These are phyloP conservation scores for Camponotus vicinus DNA, from an alignment of 1,140 invertebrate genomes.

Conservation along the genomic window DNA sequence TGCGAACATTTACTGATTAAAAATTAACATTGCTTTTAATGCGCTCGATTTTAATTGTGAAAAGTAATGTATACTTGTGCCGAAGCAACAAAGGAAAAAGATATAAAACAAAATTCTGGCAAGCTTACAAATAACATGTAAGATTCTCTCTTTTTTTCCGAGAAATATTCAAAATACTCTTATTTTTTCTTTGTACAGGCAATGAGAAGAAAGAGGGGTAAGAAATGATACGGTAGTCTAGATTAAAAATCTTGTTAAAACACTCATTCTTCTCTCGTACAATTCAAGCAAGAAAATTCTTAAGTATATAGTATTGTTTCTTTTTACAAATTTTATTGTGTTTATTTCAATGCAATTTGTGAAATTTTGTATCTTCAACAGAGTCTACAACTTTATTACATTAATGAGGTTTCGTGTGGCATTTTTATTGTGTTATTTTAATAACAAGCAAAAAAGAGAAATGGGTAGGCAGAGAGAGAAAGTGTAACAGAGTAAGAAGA, in stretches of 20 bases:
- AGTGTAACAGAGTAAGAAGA: conserved; percentile 48
- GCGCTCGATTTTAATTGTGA: neutral
- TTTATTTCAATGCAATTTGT: neutral
- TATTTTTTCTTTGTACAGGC: neutral
- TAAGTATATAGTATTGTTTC: neutral
- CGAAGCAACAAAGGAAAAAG: conserved; percentile 25
- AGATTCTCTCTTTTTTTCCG: neutral
- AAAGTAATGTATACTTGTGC: neutral
- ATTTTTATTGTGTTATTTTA: neutral
- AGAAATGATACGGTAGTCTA: neutral
- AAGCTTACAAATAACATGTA: neutral
- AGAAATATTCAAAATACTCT: neutral
- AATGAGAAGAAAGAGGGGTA: too few relatives aligned
- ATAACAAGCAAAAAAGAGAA: conserved; percentile 42
- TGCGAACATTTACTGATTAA: neutral
- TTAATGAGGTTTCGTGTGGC: neutral
- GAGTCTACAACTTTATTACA: neutral
- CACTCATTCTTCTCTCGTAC: neutral
- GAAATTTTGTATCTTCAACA: neutral
- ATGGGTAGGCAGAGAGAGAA: conserved; percentile 8
- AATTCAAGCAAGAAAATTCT: neutral
- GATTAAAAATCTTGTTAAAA: neutral
- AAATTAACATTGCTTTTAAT: neutral
- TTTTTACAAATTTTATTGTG: neutral
- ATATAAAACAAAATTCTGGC: neutral